Evolutionary conservation across 2,797 vertebrate species (phyloP).

Genomic region (Trichosurus vulpecula): DNA sequence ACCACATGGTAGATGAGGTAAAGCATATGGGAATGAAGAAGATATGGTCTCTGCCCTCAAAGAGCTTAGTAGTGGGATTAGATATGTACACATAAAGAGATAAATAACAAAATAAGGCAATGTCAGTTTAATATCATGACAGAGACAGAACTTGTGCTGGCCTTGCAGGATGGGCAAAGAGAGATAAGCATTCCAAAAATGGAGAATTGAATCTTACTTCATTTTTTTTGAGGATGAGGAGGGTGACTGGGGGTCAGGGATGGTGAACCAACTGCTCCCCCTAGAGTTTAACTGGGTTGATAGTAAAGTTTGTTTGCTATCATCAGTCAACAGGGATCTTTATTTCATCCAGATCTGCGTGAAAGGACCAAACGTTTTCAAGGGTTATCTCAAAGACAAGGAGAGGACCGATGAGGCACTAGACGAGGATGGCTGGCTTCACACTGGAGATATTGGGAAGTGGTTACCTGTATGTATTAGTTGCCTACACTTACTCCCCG

Average conservation of each 20-base stretch:
- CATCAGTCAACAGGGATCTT: background rate
- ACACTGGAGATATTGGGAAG: slow-evolving; percentile 97
- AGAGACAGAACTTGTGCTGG: background rate
- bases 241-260: background rate
- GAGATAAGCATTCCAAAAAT: background rate
- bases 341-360: slow-evolving; percentile 92
- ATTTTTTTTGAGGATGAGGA: background rate
- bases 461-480: slow-evolving; percentile 92
- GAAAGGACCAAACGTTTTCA: slow-evolving; percentile 98
- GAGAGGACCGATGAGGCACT: slow-evolving; percentile 93
- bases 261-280: background rate
- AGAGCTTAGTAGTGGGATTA: background rate
- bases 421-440: slow-evolving; percentile 95
- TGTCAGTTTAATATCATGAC: background rate
- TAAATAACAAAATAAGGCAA: background rate
- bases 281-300: background rate
- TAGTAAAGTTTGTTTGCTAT: background rate
- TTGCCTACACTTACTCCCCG: background rate
- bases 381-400: slow-evolving; percentile 97
- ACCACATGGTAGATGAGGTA: background rate
- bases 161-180: background rate
- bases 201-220: background rate
- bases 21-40: background rate
- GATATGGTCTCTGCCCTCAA: background rate
- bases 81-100: background rate